Base-by-base conservation (phyloP, 2,113 vertebrate genomes). In the Esox niger region DNA sequence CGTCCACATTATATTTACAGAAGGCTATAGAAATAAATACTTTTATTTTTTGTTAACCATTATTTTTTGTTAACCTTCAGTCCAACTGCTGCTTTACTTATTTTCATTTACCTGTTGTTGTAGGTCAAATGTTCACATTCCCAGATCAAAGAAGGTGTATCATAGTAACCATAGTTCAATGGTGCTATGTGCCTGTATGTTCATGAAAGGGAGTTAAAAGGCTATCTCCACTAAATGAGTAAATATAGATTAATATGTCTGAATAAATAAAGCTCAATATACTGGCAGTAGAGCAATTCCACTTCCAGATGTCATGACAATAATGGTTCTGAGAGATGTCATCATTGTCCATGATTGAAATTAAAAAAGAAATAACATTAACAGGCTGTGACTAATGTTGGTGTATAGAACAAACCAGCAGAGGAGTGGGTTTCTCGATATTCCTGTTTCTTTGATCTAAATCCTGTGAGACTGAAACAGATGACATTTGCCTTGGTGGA, bases 311-410 rank as follows among this genome's bases (percentile, higher is more conserved):
- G 26, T 17, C 35, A 26, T 32, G 25, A 30, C 23, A 26, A 9
- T 9, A 17, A 15, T 23, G 17, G 13, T 55, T 20, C 43, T 59
- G 26, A 67, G 69, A 66, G 63, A 74, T 62, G 35, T 15, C 35
- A 69, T 20, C 2, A 30, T 52, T 27, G 66, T 35, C 32, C 55
- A 29, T 25, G 11, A 33, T 5, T 35, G 17, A 11, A 35, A 61
- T n/a, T 27, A 60, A 23, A 33, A 2, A 61, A 64, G 49, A 54
- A 25, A 62, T n/a, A 74, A 78, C 81, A 75, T 84, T 84, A 78
- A 83, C n/a, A n/a, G n/a, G n/a, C n/a, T n/a, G n/a, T n/a, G n/a
- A 83, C 49, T 88, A 75, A 85, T 75, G 70, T 63, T 75, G 71
- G 71, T 63, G 76, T 70, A 68, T 65, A 70, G 79, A 68, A 58